Percentiles rank a stretch among this genome's conserved stretches.
These are phyloP conservation scores for Acridotheres tristis DNA, from an alignment of 2,797 vertebrate genomes.

Conservation along the genomic window DNA sequence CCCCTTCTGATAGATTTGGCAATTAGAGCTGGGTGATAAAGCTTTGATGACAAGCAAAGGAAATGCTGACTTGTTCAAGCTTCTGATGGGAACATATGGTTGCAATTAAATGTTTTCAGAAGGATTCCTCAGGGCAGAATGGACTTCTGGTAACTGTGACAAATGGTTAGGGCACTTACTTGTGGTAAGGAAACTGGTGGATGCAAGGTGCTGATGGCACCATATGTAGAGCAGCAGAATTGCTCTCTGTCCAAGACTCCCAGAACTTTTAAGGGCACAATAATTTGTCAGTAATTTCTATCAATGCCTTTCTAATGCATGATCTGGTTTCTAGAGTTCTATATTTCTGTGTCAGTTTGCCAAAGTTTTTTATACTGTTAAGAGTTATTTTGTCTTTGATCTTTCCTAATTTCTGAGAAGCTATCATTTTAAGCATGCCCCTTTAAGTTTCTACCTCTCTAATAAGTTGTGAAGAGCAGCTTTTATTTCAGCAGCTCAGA, in stretches of 20 bases:
- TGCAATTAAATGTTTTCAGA: background rate
- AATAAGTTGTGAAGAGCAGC: background rate
- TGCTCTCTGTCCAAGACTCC: background rate
- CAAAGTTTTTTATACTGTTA: background rate
- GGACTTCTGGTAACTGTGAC: background rate
- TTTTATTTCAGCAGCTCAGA: background rate
- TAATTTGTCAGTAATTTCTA: background rate
- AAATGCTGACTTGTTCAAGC: constrained; percentile 3
- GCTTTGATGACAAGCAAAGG: background rate
- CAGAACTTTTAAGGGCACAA: background rate
- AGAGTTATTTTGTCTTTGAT: background rate
- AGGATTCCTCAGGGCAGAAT: background rate
- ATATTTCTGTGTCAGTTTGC: background rate
- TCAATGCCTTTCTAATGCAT: background rate
- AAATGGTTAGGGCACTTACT: background rate
- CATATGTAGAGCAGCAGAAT: background rate
- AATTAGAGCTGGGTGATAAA: background rate
- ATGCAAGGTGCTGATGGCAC: background rate
- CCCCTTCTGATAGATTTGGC: background rate
- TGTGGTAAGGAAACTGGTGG: background rate
- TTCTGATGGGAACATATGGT: background rate
- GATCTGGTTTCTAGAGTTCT: background rate
- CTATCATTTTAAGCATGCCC: background rate
- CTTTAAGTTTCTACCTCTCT: background rate
- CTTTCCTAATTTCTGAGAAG: background rate